Base-by-base conservation (phyloP, 53 echinoderm and acorn worm genomes). In the Echinarachnius parma region DNA sequence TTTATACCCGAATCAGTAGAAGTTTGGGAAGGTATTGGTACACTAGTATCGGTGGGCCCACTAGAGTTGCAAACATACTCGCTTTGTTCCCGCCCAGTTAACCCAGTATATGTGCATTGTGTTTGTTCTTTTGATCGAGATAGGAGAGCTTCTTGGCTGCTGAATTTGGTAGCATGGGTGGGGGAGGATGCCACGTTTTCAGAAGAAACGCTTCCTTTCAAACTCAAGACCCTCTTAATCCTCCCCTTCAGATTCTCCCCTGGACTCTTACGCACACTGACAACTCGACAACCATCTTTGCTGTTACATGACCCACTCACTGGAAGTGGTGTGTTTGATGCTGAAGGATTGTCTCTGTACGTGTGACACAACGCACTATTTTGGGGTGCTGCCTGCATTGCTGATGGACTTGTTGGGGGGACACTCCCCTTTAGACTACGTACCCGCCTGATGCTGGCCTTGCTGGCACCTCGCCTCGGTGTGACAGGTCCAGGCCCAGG, bases 371-470 rank as follows among this genome's bases (percentile, higher is more conserved):
- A n/a, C n/a, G n/a, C n/a, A n/a, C n/a, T n/a, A n/a, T n/a, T 16
- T 21, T 22, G 23, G 24, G 14, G 21, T 29, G 35, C 23, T 21
- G 23, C 61, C 19, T 36, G 37, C 19, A 39, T 3, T 4, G 3
- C 16, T 26, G 44, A 22, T 0, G 11, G 62, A 42, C 22, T 46
- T 4, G 36, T 28, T 10, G 47, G 28, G 15, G 68, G 34, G 34
- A 68, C 72, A 56, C 72, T 72, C 3, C 56, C 72, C 36, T 72
- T 72, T 42, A 72, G 32, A 27, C 72, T 72, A 7, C 72, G 72
- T 1, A 72, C 72, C 37, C 72, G 34, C 39, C 56, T 72, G 22
- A 72, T 34, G 18, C 28, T 56, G 0, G 39, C 24, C 39, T 56
- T 37, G 0, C 49, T 52, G n/a, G 50, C 9, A 39, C 42, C 42